A percentile compares a stretch with the other conserved stretches of the same genome.
Conservation (phyloP, 1,140 invertebrate genomes). For the Cotesia typhae region DNA sequence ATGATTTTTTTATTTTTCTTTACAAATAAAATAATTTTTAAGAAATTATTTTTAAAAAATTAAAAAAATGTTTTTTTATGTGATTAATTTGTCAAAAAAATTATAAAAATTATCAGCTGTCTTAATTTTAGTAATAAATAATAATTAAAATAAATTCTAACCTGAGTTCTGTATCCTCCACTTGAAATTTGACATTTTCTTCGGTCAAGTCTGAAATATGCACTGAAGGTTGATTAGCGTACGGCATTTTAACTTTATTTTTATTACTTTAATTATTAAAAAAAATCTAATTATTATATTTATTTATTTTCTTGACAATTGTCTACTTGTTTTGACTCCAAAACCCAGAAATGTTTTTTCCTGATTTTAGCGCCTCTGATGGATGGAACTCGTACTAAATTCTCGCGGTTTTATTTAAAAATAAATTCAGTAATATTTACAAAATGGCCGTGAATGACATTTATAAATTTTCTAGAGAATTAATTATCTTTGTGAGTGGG, state of each 20-base stretch:
- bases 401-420: too few relatives aligned
- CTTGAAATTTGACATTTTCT: conserved; percentile 97
- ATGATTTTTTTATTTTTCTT: too few relatives aligned
- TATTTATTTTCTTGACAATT: conserved; percentile 14
- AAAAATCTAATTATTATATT: background rate
- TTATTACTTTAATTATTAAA: background rate
- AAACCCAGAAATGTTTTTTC: background rate
- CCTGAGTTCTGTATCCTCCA: conserved; percentile 98
- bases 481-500: too few relatives aligned
- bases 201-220: conserved; percentile 92
- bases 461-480: too few relatives aligned
- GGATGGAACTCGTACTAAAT: too few relatives aligned
- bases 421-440: too few relatives aligned
- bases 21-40: too few relatives aligned
- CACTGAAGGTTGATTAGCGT: conserved; percentile 96
- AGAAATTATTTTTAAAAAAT: background rate
- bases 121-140: too few relatives aligned
- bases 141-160: conserved; percentile 53
- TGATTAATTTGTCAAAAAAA: conserved; percentile 18
- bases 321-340: background rate
- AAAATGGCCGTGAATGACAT: too few relatives aligned
- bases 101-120: background rate
- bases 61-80: background rate
- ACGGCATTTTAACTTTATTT: conserved; percentile 82
- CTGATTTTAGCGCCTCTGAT: too few relatives aligned